Evolutionary conservation across 2,797 vertebrate genomes (phyloP).

Genomic region (Lepus oiostolus): DNA sequence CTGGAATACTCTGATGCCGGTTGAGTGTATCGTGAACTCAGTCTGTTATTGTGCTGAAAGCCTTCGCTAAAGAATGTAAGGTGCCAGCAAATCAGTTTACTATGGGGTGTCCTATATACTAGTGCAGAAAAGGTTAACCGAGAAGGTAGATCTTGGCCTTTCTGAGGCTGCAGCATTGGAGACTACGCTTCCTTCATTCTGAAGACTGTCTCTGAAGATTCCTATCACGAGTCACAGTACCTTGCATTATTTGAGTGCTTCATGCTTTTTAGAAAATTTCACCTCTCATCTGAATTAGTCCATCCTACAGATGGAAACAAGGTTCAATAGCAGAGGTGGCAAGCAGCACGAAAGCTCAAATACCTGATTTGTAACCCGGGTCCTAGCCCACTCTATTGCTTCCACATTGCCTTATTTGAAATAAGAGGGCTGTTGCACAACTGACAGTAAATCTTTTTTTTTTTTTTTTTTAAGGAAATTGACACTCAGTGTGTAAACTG

Average conservation of each 20-base stretch:
- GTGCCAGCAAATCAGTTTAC: neutral
- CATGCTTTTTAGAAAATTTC: neutral
- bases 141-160: neutral
- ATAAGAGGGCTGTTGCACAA: neutral
- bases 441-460: neutral
- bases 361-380: neutral
- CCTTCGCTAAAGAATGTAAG: neutral
- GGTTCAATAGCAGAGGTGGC: neutral
- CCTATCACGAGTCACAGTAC: neutral
- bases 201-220: neutral
- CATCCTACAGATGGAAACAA: neutral
- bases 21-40: slow-evolving; percentile 44
- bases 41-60: neutral
- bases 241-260: neutral
- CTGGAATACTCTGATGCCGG: neutral
- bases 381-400: neutral
- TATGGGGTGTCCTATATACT: neutral
- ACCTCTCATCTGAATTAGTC: neutral
- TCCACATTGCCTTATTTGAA: neutral
- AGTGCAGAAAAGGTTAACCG: neutral
- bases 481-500: neutral
- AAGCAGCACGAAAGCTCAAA: neutral
- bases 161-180: neutral
- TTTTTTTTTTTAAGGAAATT: neutral
- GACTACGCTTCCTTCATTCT: neutral